Evolutionary conservation across 2,113 vertebrate genomes (phyloP).

Genomic region (Chitala chitala): DNA sequence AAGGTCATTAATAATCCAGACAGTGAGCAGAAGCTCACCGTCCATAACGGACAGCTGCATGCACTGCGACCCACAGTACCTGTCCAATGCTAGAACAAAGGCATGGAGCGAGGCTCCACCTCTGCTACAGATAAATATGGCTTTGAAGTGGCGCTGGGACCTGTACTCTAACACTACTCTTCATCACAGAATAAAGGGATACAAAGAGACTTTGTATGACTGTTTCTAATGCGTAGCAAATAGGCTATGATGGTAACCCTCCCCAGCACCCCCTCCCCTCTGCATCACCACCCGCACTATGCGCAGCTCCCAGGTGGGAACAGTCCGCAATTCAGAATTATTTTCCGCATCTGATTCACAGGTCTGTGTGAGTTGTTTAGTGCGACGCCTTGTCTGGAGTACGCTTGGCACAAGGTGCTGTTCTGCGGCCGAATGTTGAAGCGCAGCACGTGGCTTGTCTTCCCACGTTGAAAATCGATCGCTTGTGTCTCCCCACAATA

Average conservation of each 20-base stretch:
- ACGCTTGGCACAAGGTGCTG: too few relatives aligned
- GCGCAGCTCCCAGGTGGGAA: too few relatives aligned
- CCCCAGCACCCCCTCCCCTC: too few relatives aligned
- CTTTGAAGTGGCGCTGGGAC: background rate
- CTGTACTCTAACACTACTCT: background rate
- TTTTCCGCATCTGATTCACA: too few relatives aligned
- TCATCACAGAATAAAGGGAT: background rate
- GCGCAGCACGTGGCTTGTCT: background rate
- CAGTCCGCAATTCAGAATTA: too few relatives aligned
- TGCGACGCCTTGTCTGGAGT: too few relatives aligned
- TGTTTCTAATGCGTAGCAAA: background rate
- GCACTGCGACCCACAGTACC: background rate
- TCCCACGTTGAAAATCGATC: background rate
- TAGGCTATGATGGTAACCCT: background rate
- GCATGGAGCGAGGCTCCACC: background rate
- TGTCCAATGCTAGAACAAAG: background rate
- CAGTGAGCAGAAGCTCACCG: conserved; percentile 1
- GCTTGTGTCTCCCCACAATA: too few relatives aligned
- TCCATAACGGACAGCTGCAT: conserved; percentile 2
- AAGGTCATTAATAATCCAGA: conserved; percentile 31
- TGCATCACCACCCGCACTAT: too few relatives aligned
- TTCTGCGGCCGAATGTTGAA: background rate
- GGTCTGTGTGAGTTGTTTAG: too few relatives aligned
- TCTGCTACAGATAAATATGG: background rate
- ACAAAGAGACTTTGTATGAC: background rate